Evolutionary conservation across 2,888 invertebrate species (phyloP), one percentile per base, ranked within the genome.

Genomic region (Dasysyrphus albostriatus): DNA sequence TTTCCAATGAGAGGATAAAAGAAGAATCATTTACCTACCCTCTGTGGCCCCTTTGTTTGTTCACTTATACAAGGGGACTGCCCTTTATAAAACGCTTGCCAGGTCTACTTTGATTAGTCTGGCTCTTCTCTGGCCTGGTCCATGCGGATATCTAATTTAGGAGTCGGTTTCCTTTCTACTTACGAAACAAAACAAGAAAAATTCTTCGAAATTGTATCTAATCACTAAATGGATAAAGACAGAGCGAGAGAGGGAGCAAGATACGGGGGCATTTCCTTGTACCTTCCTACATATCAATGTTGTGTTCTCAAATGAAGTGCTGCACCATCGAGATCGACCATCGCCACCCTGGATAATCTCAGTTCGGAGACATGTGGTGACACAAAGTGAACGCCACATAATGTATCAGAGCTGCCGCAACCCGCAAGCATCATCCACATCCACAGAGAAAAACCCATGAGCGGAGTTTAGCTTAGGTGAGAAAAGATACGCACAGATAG

Each of bases 141-240:
- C 74, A 74, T 82, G 63, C 77, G 85, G 85, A 85, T 85, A 82
- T 85, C 82, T 85, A 85, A 85, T 82, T 85, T 82, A 47, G 70
- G 82, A 77, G 77, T 82, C 82, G 82, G 85, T 85, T 77, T 85
- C 85, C 85, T 82, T 82, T 85, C 63, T 69, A 69, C 69, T 81
- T 75, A 37, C 54, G 54, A 54, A 54, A 54, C 29, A 56, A 69
- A 69, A 39, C 24, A 76, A 54, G 9, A 69, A 65, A 69, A 54
- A 69, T 54, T 69, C 51, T 42, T 69, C 67, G 47, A 51, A 69
- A 79, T 75, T 74, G 69, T 37, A 49, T 51, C 34, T 70, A 63
- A 51, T 34, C 51, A 65, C 29, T 19, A 14, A 44, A 32, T 37
- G 34, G 24, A 24, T 14, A 24, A 12, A 16, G n/a, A n/a, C 12